phyloP scores from a whole-genome alignment of 2,113 vertebrate species.

The Coptodon rendalli region DNA sequence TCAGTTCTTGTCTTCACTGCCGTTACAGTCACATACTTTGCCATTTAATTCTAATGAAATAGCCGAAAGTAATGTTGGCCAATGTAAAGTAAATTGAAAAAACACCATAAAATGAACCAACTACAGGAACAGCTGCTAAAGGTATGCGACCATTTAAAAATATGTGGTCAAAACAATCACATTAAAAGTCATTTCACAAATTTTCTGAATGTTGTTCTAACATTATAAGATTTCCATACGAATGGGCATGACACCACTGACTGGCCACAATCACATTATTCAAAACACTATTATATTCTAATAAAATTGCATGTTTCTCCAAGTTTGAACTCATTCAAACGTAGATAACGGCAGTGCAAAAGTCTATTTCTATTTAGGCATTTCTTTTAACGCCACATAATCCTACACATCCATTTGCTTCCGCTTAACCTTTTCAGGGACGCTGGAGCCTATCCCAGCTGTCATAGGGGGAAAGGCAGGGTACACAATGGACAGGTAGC shows the following conservation, averaged over 20 bases:
- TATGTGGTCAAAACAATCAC: neutral
- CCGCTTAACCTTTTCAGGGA: neutral
- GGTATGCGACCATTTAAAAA: neutral
- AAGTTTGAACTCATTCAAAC: neutral
- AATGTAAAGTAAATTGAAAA: neutral
- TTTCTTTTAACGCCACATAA: neutral
- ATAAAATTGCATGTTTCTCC: neutral
- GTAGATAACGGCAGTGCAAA: neutral
- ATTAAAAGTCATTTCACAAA: neutral
- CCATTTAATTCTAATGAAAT: neutral
- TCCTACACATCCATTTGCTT: neutral
- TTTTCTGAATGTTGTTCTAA: neutral
- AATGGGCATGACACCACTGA: neutral
- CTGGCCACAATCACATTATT: neutral
- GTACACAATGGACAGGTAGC: neutral
- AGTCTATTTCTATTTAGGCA: neutral
- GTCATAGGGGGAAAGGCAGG: neutral
- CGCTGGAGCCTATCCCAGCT: neutral
- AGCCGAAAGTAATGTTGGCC: neutral
- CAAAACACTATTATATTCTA: neutral
- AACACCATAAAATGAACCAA: neutral
- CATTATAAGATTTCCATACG: accelerated
- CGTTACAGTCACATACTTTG: neutral
- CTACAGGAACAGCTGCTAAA: neutral
- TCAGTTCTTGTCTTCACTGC: neutral